A percentile compares a stretch with the other conserved stretches of the same genome.
Evolutionary conservation across 2,888 invertebrate genomes (phyloP).

Genomic region (Syritta pipiens): DNA sequence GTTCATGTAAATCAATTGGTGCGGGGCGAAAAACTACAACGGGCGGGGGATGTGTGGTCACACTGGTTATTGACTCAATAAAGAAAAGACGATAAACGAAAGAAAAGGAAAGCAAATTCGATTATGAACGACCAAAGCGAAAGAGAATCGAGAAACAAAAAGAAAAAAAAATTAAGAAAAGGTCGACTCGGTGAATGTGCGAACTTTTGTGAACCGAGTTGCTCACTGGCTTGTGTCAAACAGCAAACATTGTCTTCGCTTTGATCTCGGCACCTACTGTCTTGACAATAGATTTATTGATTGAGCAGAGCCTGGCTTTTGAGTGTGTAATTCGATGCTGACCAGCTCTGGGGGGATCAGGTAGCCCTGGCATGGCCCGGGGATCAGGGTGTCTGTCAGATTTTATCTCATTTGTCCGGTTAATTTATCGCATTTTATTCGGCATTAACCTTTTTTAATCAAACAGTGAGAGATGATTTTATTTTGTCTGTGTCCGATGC

Average conservation of each 20-base stretch:
- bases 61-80: slow-evolving; percentile 55
- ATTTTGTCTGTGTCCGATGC: slow-evolving; percentile 3
- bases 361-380: background rate
- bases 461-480: background rate
- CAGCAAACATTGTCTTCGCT: slow-evolving; percentile 25
- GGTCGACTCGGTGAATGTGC: slow-evolving; percentile 45
- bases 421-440: slow-evolving; percentile 16
- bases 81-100: slow-evolving; percentile 7
- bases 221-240: slow-evolving; percentile 27
- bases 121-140: background rate
- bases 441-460: slow-evolving; percentile 16
- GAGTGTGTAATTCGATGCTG: slow-evolving; percentile 44
- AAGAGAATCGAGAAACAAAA: background rate
- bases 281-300: slow-evolving; percentile 14
- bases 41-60: slow-evolving; percentile 24
- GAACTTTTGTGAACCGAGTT: slow-evolving; percentile 46
- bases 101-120: slow-evolving; percentile 9
- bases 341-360: background rate
- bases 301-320: slow-evolving; percentile 5
- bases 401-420: slow-evolving; percentile 4
- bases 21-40: background rate
- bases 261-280: slow-evolving; percentile 37
- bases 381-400: background rate
- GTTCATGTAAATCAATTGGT: slow-evolving; percentile 44
- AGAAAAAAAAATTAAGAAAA: slow-evolving; percentile 15